Percentiles rank a stretch among this genome's conserved stretches.
Evolutionary conservation across 2,113 vertebrate species (phyloP).

Genomic region (Cynoglossus semilaevis): DNA sequence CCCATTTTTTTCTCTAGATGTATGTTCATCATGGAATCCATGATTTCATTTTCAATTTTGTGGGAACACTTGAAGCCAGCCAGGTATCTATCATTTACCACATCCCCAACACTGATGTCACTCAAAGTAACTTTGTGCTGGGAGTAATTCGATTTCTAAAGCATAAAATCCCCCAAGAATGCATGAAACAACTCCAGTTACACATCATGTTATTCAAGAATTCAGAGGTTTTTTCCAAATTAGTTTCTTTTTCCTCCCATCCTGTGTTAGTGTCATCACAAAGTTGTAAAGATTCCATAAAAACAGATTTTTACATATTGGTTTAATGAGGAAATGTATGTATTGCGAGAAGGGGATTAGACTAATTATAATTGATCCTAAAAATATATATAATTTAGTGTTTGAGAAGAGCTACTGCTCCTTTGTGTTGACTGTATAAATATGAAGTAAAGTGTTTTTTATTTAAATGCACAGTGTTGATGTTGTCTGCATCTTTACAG

Average conservation of each 20-base stretch:
- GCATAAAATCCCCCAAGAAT: neutral
- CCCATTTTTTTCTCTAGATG: slow-evolving; percentile 76
- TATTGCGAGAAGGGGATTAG: too few species aligned
- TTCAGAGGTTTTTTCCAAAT: neutral
- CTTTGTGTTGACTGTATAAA: too few species aligned
- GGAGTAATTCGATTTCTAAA: neutral
- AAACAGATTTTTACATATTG: too few species aligned
- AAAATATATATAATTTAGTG: too few species aligned
- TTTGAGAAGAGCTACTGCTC: too few species aligned
- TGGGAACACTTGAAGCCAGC: slow-evolving; percentile 91
- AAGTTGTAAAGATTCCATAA: too few species aligned
- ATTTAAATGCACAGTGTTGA: neutral
- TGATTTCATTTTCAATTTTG: slow-evolving; percentile 90
- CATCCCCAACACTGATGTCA: neutral
- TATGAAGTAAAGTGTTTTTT: neutral
- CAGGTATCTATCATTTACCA: slow-evolving; percentile 79
- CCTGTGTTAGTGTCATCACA: too few species aligned
- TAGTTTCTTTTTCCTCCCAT: neutral
- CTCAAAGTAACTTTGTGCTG: neutral
- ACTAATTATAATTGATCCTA: too few species aligned
- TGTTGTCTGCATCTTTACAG: slow-evolving; percentile 63
- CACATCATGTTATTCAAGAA: too few species aligned
- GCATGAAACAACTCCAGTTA: neutral
- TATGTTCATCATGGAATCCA: slow-evolving; percentile 94
- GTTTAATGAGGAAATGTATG: too few species aligned